Percentiles rank a stretch among this genome's conserved stretches.
Evolutionary conservation across 92 coral and sea anemone species (phyloP).

Genomic region (Epizoanthus fatuus): DNA sequence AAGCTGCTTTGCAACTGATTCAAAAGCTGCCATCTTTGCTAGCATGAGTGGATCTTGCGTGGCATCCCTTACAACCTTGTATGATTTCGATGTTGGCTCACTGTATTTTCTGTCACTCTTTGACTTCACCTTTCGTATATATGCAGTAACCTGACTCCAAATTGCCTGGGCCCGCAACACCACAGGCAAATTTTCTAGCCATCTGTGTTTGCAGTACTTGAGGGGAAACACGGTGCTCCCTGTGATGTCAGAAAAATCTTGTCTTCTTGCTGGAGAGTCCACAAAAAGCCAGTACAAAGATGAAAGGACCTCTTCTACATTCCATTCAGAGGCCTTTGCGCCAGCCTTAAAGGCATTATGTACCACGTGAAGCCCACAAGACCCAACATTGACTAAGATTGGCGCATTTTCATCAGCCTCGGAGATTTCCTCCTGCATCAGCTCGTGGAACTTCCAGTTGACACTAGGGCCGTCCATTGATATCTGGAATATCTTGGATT

Average conservation of each 20-base stretch:
- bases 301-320: constrained; percentile 47
- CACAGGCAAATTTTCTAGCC: constrained; percentile 72
- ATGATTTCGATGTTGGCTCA: constrained; percentile 42
- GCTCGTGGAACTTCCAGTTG: constrained; percentile 32
- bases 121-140: constrained; percentile 48
- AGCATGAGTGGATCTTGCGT: constrained; percentile 57
- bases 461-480: constrained; percentile 53
- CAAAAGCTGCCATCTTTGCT: constrained; percentile 46
- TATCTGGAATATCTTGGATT: constrained; percentile 39
- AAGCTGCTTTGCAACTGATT: constrained; percentile 53
- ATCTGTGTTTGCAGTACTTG: constrained; percentile 66
- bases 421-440: constrained; percentile 21
- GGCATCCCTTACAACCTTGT: constrained; percentile 39
- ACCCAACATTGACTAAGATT: constrained; percentile 34
- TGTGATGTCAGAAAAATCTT: constrained; percentile 53
- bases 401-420: constrained; percentile 30
- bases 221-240: constrained; percentile 60
- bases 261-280: constrained; percentile 72
- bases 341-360: constrained; percentile 71
- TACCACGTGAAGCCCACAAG: constrained; percentile 69
- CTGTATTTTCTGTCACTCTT: constrained; percentile 38
- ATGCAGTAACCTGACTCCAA: constrained; percentile 56
- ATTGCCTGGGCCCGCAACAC: constrained; percentile 64
- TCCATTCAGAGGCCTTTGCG: constrained; percentile 60
- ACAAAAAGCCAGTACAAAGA: constrained; percentile 58